These are phyloP conservation scores for Melanotaenia pygmaea DNA, from an alignment of 2,797 vertebrate species.

Conservation along the genomic window DNA sequence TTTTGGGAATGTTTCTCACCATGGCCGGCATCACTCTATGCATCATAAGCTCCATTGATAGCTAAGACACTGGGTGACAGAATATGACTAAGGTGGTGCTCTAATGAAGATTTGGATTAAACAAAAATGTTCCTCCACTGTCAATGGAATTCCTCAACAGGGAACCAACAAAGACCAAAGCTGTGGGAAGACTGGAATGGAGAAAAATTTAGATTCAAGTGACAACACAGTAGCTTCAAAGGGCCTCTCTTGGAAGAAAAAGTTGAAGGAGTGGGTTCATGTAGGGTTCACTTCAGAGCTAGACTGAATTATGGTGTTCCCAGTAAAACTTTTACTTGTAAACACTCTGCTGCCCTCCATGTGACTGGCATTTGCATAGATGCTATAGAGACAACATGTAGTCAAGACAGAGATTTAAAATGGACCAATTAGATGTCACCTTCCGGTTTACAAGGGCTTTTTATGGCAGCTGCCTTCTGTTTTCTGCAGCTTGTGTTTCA, in stretches of 20 bases:
- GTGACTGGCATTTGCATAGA: conserved; percentile 52
- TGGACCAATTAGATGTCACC: conserved; percentile 35
- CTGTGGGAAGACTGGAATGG: conserved; percentile 9
- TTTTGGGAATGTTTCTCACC: conserved; percentile 89
- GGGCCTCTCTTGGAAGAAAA: conserved; percentile 28
- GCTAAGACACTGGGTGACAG: conserved; percentile 31
- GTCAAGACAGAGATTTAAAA: conserved; percentile 38
- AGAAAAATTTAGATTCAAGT: conserved; percentile 54
- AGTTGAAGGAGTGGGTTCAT: conserved; percentile 53
- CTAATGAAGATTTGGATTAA: conserved; percentile 20
- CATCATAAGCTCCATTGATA: conserved; percentile 81
- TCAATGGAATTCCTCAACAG: conserved; percentile 15
- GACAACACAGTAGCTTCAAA: conserved; percentile 28
- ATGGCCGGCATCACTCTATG: conserved; percentile 87
- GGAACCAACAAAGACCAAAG: neutral
- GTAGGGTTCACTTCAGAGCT: conserved; percentile 59
- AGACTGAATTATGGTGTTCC: conserved; percentile 60
- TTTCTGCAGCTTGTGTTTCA: conserved; percentile 1
- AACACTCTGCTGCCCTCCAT: conserved; percentile 28
- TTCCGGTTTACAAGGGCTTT: conserved; percentile 25
- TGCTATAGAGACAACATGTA: conserved; percentile 40
- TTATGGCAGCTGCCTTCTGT: conserved; percentile 33
- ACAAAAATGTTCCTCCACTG: conserved; percentile 11
- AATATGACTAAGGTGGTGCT: conserved; percentile 15
- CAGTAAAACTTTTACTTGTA: conserved; percentile 53